Evolutionary conservation across 2,888 invertebrate species (phyloP), one percentile per base, ranked within the genome.

Genomic region (Noctua janthina): DNA sequence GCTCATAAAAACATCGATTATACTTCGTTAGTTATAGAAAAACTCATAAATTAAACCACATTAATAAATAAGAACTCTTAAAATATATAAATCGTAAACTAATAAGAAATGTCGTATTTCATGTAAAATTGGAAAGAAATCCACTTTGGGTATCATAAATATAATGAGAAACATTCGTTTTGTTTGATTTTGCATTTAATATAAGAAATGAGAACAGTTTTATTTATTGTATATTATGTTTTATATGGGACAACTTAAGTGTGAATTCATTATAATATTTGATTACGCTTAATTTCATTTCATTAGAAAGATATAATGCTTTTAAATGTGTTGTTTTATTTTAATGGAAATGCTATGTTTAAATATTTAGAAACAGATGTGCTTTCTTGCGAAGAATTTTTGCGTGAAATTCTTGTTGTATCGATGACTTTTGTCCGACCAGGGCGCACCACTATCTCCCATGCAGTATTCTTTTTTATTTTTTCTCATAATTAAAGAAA

Each of bases 191-290:
- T 39, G 71, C 43, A 73, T 71, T 46, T 49, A 43, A 49, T 64
- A 29, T 43, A 29, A 23, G 23, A 68, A 78, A 75, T 59, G 66
- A 8, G 64, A 73, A 64, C 68, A 66, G 78, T 70, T 64, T 75
- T 73, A 83, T 83, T 83, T 75, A 84, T 72, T 49, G 56, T 54
- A 23, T 2, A 43, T 1, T 43, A 39, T 49, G 39, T 72, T 75
- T 72, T 79, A 56, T 56, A 72, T 2, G 74, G 8, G 43, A 72
- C 71, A 68, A 72, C 66, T 66, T 84, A 68, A 68, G 73, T 59
- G 70, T 74, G 56, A 74, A 74, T 74, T 79, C 70, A 74, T 83
- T 83, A 71, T 51, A 84, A 79, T 83, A 83, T 83, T 83, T 83
- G 79, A 83, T 83, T 83, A 74, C 46, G 11, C 51, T 73, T 73